These are phyloP conservation scores for Teleogryllus oceanicus DNA, from an alignment of 2,888 invertebrate genomes.

Conservation along the genomic window DNA sequence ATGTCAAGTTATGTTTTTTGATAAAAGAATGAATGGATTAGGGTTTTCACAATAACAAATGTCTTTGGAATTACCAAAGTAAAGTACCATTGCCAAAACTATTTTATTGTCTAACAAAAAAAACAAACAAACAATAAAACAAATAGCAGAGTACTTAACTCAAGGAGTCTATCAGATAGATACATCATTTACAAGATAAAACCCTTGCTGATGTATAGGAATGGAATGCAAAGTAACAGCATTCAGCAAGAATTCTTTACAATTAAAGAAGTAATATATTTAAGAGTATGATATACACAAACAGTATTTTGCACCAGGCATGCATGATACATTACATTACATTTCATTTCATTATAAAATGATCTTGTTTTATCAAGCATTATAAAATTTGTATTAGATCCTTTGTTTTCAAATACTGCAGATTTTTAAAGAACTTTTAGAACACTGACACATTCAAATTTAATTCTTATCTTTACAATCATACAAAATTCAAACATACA, in stretches of 20 bases:
- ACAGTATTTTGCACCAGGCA: neutral
- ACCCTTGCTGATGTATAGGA: neutral
- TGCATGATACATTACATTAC: neutral
- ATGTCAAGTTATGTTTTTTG: no score
- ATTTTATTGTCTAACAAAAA: neutral
- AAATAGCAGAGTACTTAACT: no score
- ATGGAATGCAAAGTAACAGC: neutral
- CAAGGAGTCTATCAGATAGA: no score
- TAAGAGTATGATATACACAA: neutral
- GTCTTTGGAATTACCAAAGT: no score
- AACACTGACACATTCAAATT: no score
- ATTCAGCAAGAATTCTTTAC: neutral
- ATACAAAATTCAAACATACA: no score
- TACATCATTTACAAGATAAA: neutral
- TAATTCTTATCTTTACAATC: no score
- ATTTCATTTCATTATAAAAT: neutral
- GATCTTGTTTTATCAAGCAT: neutral
- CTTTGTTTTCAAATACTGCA: no score
- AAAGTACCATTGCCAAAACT: neutral
- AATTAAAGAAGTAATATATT: conserved; percentile 12
- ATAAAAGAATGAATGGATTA: no score
- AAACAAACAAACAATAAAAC: neutral
- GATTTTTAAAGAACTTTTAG: no score
- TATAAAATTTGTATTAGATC: no score
- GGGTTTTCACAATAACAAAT: no score